A percentile compares a stretch with the other conserved stretches of the same genome.
phyloP scores from a whole-genome alignment of 2,113 vertebrate species.

The Chaetops frenatus region DNA sequence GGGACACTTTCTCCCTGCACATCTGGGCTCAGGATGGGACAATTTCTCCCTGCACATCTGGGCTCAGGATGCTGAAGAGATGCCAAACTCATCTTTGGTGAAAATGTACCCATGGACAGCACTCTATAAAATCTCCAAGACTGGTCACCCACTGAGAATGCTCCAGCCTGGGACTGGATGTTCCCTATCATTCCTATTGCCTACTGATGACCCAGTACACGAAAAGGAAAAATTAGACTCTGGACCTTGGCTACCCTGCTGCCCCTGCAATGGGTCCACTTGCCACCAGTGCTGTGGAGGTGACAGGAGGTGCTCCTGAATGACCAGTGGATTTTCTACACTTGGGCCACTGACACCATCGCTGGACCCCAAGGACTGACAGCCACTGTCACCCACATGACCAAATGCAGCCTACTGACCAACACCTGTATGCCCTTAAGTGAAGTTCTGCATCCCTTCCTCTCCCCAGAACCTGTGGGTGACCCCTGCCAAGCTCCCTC shows the following conservation, averaged over 20 bases:
- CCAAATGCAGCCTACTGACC: background rate
- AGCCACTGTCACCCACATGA: background rate
- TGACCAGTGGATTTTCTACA: background rate
- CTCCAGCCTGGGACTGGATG: background rate
- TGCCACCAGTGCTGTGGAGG: background rate
- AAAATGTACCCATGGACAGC: background rate
- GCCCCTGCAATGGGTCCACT: background rate
- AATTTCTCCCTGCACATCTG: background rate
- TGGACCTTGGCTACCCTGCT: background rate
- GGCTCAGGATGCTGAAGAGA: background rate
- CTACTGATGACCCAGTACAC: background rate
- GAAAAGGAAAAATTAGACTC: background rate
- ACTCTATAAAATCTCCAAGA: background rate
- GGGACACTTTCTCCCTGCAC: background rate
- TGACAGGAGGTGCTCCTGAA: background rate
- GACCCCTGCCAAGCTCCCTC: background rate
- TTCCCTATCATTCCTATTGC: background rate
- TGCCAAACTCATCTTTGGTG: background rate
- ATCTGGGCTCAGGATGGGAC: no score
- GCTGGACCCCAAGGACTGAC: background rate
- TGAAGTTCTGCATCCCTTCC: background rate
- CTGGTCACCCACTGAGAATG: no score
- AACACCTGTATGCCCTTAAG: accelerated
- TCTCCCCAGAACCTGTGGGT: background rate
- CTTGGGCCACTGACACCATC: background rate